Conservation (phyloP, 2,888 invertebrate species). For the Cordylochernes scorpioides region DNA sequence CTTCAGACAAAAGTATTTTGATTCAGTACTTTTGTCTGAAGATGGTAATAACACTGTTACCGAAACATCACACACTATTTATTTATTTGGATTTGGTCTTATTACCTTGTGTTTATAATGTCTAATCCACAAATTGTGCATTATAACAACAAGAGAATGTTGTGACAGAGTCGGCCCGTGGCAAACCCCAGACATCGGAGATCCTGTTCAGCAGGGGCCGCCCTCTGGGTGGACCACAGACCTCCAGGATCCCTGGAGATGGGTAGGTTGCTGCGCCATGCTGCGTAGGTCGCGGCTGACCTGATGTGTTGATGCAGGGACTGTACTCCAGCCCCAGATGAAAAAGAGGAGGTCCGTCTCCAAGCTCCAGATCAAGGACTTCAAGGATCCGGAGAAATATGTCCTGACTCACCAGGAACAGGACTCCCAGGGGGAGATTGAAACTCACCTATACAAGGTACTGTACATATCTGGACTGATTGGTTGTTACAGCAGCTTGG, state of each 20-base stretch:
- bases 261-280: slow-evolving; percentile 16
- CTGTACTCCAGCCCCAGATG: slow-evolving; percentile 41
- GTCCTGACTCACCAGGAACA: slow-evolving; percentile 73
- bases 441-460: slow-evolving; percentile 68
- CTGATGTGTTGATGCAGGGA: slow-evolving; percentile 6
- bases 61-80: too few relatives aligned
- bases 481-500: too few relatives aligned
- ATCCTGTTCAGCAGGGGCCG: slow-evolving; percentile 47
- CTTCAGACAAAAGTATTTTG: too few relatives aligned
- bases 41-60: too few relatives aligned
- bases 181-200: slow-evolving; percentile 45
- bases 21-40: too few relatives aligned
- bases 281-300: background rate
- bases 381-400: slow-evolving; percentile 42
- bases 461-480: too few relatives aligned
- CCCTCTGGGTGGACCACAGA: slow-evolving; percentile 74
- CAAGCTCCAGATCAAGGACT: slow-evolving; percentile 45
- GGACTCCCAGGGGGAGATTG: slow-evolving; percentile 69
- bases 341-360: slow-evolving; percentile 48
- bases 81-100: too few relatives aligned
- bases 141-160: too few relatives aligned
- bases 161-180: slow-evolving; percentile 33
- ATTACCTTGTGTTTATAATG: too few relatives aligned
- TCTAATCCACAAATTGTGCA: too few relatives aligned
- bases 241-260: slow-evolving; percentile 40